These are phyloP conservation scores for Toxotes lorentzi DNA, from an alignment of 2,797 vertebrate genomes.

Conservation along the genomic window DNA sequence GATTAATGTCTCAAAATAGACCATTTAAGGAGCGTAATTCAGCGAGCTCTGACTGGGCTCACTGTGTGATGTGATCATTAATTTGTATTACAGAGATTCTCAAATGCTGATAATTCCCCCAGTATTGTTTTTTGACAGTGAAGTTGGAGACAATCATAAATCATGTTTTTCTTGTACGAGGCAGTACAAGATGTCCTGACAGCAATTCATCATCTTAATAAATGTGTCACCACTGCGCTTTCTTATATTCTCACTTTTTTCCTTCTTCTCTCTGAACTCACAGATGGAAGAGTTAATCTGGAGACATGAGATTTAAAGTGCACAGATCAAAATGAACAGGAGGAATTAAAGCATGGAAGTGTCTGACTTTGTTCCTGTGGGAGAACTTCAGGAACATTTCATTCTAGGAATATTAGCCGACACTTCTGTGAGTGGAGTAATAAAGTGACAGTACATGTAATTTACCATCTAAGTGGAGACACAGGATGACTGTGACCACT, in stretches of 20 bases:
- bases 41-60: constrained; percentile 30
- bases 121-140: constrained; percentile 68
- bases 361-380: not conserved
- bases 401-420: no score
- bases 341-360: not conserved
- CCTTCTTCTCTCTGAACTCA: constrained; percentile 20
- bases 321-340: not conserved
- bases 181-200: constrained; percentile 62
- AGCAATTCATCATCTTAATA: constrained; percentile 74
- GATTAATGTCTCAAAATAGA: constrained; percentile 64
- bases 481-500: no score
- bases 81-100: constrained; percentile 72
- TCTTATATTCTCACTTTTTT: constrained; percentile 31
- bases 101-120: constrained; percentile 63
- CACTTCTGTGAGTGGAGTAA: no score
- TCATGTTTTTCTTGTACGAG: constrained; percentile 62
- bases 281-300: constrained; percentile 41
- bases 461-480: no score
- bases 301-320: constrained; percentile 14
- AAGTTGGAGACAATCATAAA: constrained; percentile 69
- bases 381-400: no score
- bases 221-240: constrained; percentile 50
- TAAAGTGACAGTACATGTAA: not conserved
- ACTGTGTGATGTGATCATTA: constrained; percentile 69
- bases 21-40: constrained; percentile 60